Evolutionary conservation across 2,797 vertebrate genomes (phyloP).

Genomic region (Cygnus olor): DNA sequence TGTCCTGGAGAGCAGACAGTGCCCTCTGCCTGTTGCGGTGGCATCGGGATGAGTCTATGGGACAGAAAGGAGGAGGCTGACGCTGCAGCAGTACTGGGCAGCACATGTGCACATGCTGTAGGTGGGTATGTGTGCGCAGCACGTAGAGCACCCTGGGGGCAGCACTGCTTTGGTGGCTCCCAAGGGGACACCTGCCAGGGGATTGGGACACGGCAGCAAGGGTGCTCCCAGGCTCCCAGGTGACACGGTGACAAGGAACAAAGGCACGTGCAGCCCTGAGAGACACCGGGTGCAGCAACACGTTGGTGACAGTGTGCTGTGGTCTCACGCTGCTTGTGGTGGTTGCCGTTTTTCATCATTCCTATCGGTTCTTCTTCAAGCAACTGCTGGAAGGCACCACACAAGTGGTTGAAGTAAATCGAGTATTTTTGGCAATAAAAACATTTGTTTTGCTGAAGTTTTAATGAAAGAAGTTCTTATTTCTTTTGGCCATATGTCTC

Average conservation of each 20-base stretch:
- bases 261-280: fast-evolving
- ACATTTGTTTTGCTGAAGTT: neutral
- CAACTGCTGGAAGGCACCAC: neutral
- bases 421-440: neutral
- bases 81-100: fast-evolving
- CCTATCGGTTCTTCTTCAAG: neutral
- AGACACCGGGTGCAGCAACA: fast-evolving
- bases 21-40: neutral
- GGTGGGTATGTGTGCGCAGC: fast-evolving
- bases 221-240: neutral
- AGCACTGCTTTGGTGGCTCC: neutral
- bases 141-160: neutral
- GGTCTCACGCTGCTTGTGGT: neutral
- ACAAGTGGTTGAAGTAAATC: neutral
- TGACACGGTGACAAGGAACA: neutral
- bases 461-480: neutral
- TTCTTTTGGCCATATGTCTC: neutral
- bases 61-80: neutral
- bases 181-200: neutral
- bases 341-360: neutral
- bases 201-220: neutral
- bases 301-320: neutral
- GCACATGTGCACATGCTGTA: fast-evolving
- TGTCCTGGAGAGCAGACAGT: neutral
- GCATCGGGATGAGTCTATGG: fast-evolving